Conservation (phyloP, 2,797 vertebrate genomes). For the Gadopsis marmoratus region DNA sequence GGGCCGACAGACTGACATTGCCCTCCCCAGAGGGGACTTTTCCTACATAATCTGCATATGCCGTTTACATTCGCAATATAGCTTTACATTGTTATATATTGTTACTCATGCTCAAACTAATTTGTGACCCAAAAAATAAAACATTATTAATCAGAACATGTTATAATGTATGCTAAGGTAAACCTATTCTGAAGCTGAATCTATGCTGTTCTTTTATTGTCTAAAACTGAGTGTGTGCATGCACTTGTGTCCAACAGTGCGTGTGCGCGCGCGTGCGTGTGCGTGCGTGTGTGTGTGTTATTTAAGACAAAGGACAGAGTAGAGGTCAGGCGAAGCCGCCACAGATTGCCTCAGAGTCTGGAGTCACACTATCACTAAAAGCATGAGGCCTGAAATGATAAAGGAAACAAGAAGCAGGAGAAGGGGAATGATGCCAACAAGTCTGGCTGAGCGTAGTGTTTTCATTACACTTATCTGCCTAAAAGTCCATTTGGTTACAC, state of each 20-base stretch:
- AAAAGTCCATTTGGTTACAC: conserved; percentile 20
- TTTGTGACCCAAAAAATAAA: background rate
- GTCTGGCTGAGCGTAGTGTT: conserved; percentile 8
- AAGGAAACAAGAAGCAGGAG: conserved; percentile 9
- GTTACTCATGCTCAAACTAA: background rate
- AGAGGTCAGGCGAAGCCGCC: conserved; percentile 28
- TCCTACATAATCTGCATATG: background rate
- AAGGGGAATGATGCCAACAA: conserved; percentile 10
- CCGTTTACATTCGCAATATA: background rate
- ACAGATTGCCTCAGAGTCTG: background rate
- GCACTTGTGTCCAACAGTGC: background rate
- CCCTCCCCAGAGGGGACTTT: no score
- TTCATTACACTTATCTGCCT: conserved; percentile 35
- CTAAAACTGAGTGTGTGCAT: no score
- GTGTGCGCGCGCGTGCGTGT: background rate
- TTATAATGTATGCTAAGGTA: background rate
- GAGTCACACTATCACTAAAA: conserved; percentile 14
- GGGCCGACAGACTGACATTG: background rate
- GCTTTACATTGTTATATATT: background rate
- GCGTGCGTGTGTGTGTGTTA: background rate
- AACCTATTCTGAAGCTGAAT: no score
- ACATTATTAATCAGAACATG: background rate
- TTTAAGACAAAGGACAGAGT: conserved; percentile 15
- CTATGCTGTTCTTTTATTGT: background rate
- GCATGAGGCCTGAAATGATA: conserved; percentile 22